Percentiles rank a stretch among this genome's conserved stretches.
phyloP scores from a whole-genome alignment of 2,113 vertebrate genomes.

The Cranoglanis bouderius region DNA sequence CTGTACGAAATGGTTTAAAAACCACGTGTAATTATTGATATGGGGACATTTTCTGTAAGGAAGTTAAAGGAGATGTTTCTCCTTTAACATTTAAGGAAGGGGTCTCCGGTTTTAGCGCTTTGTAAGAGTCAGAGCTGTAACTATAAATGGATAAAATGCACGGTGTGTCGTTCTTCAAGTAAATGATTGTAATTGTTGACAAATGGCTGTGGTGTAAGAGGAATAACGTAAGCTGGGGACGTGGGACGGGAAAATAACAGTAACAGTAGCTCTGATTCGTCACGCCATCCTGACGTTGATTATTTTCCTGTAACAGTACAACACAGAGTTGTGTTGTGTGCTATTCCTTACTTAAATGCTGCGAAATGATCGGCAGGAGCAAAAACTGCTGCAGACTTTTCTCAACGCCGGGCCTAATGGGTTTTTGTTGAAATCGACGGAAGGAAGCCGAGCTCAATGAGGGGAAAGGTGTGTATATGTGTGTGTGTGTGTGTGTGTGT shows the following conservation, averaged over 20 bases:
- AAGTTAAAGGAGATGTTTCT: no score
- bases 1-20: no score
- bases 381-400: not conserved
- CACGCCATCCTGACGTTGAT: not conserved
- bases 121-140: not conserved
- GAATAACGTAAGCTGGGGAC: not conserved
- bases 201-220: not conserved
- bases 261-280: not conserved
- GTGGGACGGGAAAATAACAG: not conserved
- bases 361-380: not conserved
- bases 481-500: constrained; percentile 33
- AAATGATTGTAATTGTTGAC: not conserved
- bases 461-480: constrained; percentile 48
- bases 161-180: not conserved
- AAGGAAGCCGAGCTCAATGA: constrained; percentile 54
- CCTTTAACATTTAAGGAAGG: not conserved
- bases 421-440: constrained; percentile 38
- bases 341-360: not conserved
- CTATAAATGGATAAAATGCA: not conserved
- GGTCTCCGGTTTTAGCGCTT: not conserved
- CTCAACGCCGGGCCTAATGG: constrained; percentile 30
- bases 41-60: not conserved
- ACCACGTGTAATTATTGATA: not conserved
- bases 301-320: not conserved
- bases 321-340: not conserved